Evolutionary conservation across 2,888 invertebrate species (phyloP), one percentile per base, ranked within the genome.

Genomic region (Dynastes tityus): DNA sequence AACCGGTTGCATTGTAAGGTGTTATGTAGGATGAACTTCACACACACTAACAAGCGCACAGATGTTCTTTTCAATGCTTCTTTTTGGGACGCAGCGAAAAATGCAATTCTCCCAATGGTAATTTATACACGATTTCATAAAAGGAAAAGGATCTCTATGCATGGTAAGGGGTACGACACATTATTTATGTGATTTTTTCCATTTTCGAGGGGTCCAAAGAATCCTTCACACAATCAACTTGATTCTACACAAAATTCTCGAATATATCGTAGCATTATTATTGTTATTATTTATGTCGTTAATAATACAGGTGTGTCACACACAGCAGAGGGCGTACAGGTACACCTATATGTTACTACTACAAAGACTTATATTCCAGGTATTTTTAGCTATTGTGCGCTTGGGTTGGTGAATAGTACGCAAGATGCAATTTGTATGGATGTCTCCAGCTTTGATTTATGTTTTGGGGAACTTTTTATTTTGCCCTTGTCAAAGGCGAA

Each of bases 171-270:
- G 80, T 83, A 82, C 11, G 81, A 81, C 78, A 81, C 70, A 79
- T 83, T 82, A 83, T 83, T 83, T 82, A 83, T 83, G 80, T 73
- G 68, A 77, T 79, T 80, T 82, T 82, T 83, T 81, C 27, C 27
- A 22, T 61, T 27, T 67, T 78, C 61, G 8, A 27, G 58, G 71
- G 55, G 55, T n/a, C 77, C n/a, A 71, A 71, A 58, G 67, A 45
- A 68, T 11, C 22, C 27, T 40, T 5, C n/a, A 76, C 78, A 74
- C 74, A 65, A 74, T 76, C 76, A 51, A 79, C 61, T 63, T 11
- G 58, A 71, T 70, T 79, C 70, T 65, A 76, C 63, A 73, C 32
- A 51, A 73, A 45, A 55, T 63, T 64, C 53, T 58, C 51, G 51
- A 76, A 76, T 67, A 58, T 53, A 53, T 53, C 53, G 13, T 6